These are phyloP conservation scores for Poecilia wingei DNA, from an alignment of 2,797 vertebrate genomes.

Conservation along the genomic window DNA sequence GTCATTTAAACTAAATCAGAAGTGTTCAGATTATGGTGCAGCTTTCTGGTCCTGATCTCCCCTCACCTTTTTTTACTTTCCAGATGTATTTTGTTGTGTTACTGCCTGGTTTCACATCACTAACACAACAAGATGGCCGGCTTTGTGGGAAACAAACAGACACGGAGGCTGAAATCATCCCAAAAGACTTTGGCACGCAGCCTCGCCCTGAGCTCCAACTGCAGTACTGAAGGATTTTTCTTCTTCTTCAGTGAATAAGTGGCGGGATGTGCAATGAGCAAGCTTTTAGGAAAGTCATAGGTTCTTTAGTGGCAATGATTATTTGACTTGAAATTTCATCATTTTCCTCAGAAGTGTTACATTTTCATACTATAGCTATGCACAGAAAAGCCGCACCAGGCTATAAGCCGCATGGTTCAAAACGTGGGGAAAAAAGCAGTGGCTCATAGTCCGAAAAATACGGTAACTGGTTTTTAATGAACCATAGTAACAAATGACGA, in stretches of 20 bases:
- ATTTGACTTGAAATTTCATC: neutral
- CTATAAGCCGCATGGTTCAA: too few species aligned
- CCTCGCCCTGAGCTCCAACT: slow-evolving; percentile 1
- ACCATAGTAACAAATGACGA: neutral
- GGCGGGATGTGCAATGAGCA: neutral
- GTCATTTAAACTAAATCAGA: slow-evolving; percentile 24
- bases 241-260: neutral
- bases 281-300: neutral
- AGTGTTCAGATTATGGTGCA: slow-evolving; percentile 16
- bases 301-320: neutral
- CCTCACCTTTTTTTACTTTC: slow-evolving; percentile 19
- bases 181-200: neutral
- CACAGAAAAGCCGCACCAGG: too few species aligned
- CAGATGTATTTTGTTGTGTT: slow-evolving; percentile 4
- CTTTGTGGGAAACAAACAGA: slow-evolving; percentile 13
- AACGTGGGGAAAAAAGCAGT: too few species aligned
- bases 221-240: slow-evolving; percentile 1
- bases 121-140: neutral
- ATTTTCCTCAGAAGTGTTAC: neutral
- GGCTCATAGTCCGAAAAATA: too few species aligned
- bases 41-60: slow-evolving; percentile 33
- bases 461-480: neutral
- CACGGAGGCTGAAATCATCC: slow-evolving; percentile 23
- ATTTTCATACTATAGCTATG: neutral
- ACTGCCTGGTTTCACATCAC: neutral